Conservation (phyloP, 2,888 invertebrate species). For the Zygogramma bicolorata region DNA sequence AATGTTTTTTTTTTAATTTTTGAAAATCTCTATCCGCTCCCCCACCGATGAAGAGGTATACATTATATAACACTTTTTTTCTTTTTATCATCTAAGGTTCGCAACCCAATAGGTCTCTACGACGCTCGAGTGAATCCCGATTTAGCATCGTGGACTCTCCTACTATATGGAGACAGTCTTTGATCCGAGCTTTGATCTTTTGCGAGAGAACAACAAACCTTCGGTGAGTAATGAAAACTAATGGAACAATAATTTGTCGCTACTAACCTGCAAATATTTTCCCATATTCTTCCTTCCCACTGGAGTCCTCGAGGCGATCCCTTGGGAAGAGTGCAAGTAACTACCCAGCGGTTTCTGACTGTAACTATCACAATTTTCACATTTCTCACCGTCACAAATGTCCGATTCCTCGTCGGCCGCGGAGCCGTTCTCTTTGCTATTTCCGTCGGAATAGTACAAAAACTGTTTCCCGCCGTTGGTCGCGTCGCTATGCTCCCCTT, state of each 20-base stretch:
- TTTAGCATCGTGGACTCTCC: no score
- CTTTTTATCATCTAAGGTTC: no score
- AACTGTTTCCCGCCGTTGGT: conserved; percentile 39
- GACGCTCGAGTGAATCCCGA: no score
- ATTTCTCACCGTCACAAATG: conserved; percentile 47
- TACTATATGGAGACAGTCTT: no score
- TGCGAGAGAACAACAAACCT: no score
- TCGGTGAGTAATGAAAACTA: no score
- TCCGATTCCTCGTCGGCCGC: conserved; percentile 24
- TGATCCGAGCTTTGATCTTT: no score
- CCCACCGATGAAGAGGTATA: no score
- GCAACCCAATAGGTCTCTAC: no score
- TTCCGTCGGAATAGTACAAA: conserved; percentile 42
- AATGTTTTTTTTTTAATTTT: no score
- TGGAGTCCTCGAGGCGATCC: conserved; percentile 64
- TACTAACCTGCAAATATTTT: conserved; percentile 63
- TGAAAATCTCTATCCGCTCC: no score
- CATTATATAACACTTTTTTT: no score
- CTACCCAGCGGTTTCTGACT: conserved; percentile 61
- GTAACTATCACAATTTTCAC: conserved; percentile 50
- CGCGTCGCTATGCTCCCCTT: conserved; percentile 21
- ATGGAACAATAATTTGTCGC: neutral
- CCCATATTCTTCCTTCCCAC: conserved; percentile 64
- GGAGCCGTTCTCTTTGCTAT: conserved; percentile 24
- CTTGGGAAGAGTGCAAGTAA: conserved; percentile 63